These are phyloP conservation scores for Agrilus biguttatus DNA, from an alignment of 2,888 invertebrate species.

Conservation along the genomic window DNA sequence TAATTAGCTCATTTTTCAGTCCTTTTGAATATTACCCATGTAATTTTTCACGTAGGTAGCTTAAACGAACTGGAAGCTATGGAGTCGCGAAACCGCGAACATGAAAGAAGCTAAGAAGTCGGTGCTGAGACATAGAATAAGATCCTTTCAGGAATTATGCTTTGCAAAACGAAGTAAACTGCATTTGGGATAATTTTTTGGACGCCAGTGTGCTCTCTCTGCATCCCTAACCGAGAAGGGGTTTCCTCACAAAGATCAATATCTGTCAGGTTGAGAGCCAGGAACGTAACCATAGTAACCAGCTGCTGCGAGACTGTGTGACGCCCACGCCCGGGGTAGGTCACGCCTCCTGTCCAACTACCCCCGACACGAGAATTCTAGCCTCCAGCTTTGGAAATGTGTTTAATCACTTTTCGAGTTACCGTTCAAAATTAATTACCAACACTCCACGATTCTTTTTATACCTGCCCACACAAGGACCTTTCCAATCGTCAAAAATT, in stretches of 20 bases:
- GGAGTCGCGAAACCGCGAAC: neutral
- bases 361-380: constrained; percentile 14
- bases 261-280: constrained; percentile 24
- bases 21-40: neutral
- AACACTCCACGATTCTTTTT: constrained; percentile 8
- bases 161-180: constrained; percentile 20
- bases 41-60: neutral
- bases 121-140: constrained; percentile 22
- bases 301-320: constrained; percentile 47
- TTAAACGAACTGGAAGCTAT: neutral
- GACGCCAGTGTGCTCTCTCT: constrained; percentile 8
- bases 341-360: constrained; percentile 19
- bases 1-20: too few relatives aligned
- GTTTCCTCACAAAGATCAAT: constrained; percentile 30
- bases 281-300: constrained; percentile 41
- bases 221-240: constrained; percentile 12
- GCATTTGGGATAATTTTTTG: constrained; percentile 23
- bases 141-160: constrained; percentile 20
- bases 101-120: constrained; percentile 14
- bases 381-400: constrained; percentile 13
- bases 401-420: constrained; percentile 28
- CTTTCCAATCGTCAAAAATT: too few relatives aligned
- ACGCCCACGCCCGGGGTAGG: constrained; percentile 39
- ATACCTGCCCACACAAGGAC: constrained; percentile 7
- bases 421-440: constrained; percentile 30